These are phyloP conservation scores for Chrysochloris asiatica DNA, from an alignment of 2,113 vertebrate genomes.

Conservation along the genomic window DNA sequence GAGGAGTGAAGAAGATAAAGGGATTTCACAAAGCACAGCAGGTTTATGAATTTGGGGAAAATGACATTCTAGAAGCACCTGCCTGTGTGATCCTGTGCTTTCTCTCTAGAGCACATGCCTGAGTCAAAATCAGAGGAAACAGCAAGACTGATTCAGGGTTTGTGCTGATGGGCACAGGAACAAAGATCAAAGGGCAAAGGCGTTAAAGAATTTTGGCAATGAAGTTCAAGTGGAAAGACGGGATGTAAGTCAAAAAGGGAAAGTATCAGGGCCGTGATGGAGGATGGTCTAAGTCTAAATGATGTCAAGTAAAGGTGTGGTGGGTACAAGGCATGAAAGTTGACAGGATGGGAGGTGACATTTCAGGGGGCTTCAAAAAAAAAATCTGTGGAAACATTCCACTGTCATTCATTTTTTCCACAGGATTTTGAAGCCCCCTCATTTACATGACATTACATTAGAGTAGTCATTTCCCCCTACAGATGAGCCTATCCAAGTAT, in stretches of 20 bases:
- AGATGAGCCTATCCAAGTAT: not conserved
- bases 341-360: not conserved
- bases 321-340: not conserved
- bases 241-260: no score
- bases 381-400: no score
- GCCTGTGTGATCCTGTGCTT: not conserved
- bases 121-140: not conserved
- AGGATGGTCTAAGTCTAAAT: not conserved
- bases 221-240: not conserved
- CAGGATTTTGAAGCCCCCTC: no score
- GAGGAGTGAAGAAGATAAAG: slow-evolving; percentile 9
- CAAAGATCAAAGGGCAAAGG: not conserved
- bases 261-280: not conserved
- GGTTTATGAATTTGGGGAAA: not conserved
- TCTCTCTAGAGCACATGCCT: not conserved
- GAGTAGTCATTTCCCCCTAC: not conserved
- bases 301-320: not conserved
- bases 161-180: not conserved
- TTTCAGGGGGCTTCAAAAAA: no score
- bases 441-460: no score
- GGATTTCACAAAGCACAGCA: not conserved
- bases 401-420: no score
- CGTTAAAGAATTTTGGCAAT: not conserved
- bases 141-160: not conserved
- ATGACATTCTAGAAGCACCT: not conserved